Conservation (phyloP, 2,113 vertebrate genomes). For the Lagopus muta region DNA sequence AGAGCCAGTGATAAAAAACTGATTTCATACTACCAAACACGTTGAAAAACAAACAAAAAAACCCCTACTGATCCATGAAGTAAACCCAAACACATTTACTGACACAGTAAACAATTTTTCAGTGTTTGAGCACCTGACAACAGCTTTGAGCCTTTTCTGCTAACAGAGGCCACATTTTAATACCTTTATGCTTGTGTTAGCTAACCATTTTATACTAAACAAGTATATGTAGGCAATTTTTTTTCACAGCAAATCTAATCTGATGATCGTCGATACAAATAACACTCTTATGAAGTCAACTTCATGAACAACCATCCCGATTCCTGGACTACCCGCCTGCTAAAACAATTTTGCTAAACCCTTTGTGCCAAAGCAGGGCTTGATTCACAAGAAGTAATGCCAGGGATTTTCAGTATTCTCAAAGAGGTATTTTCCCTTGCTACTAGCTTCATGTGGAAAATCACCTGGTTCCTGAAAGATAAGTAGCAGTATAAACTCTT, state of each 20-base stretch:
- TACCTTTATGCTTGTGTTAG: neutral
- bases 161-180: neutral
- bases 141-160: neutral
- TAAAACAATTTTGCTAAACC: neutral
- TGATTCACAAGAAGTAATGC: neutral
- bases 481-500: neutral
- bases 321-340: neutral
- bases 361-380: neutral
- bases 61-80: neutral
- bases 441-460: neutral
- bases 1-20: neutral
- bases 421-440: neutral
- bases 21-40: neutral
- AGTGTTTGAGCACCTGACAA: neutral
- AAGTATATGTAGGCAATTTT: neutral
- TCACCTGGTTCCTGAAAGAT: rapidly evolving
- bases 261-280: neutral
- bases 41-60: neutral
- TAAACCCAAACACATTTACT: neutral
- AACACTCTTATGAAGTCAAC: neutral
- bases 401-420: neutral
- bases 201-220: neutral
- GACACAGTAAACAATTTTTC: neutral
- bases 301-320: neutral
- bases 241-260: neutral